Base-by-base conservation (phyloP, 2,797 vertebrate genomes). In the Argya squamiceps region DNA sequence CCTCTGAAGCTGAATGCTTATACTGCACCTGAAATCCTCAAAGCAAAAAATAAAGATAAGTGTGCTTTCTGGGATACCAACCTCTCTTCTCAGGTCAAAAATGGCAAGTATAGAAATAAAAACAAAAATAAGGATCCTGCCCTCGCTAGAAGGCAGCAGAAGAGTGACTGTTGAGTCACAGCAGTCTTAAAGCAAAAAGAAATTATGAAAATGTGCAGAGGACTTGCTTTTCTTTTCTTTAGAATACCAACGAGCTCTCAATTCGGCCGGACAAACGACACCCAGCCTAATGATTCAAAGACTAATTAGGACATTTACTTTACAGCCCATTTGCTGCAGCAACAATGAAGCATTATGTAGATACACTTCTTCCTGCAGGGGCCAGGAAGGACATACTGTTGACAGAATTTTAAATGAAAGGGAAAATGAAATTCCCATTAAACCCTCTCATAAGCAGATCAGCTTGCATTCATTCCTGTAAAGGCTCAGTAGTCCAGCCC, bases 221-320 rank as follows among this genome's bases (percentile, higher is more conserved):
- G 55, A 30, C 43, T 76, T 37, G 50, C 75, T 77, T 37, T 32
- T 62, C 69, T 63, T 85, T 55, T 34, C 56, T 27, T 62, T 55
- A 12, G 24, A 53, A 34, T 41, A 27, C 14, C 21, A 62, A 55
- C 0, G 53, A 85, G 58, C 37, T 89, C 34, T 55, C 23, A 44
- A 37, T 62, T 71, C 76, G 0, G 1, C 71, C 2, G 24, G 82
- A 93, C 55, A 84, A 81, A 47, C 50, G 86, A 63, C 73, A 69
- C 59, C 58, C 79, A 86, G 69, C 47, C 79, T 94, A 88, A 93
- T 89, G 82, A 93, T 47, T 93, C 92, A 86, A 77, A 93, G 87
- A 81, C 79, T 94, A 94, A 96, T 96, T 93, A 96, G 62, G 73
- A 91, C 87, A 88, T 91, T 94, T 95, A 94, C 73, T 96, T 96